These are phyloP conservation scores for Lutraria lutraria DNA, from an alignment of 2,888 invertebrate genomes.

Conservation along the genomic window DNA sequence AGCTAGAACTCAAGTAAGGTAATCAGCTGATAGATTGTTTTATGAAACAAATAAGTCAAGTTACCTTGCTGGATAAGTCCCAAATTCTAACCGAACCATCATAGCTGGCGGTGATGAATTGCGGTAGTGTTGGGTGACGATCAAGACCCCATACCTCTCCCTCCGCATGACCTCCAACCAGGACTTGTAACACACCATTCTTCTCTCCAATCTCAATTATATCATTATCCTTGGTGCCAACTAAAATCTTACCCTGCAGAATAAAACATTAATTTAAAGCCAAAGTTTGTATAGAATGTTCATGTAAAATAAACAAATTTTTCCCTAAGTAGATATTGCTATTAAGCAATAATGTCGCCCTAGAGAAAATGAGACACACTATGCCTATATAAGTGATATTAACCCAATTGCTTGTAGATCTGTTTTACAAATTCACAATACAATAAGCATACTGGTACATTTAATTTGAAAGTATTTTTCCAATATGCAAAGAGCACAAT, in stretches of 20 bases:
- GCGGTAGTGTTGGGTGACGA: conserved; percentile 82
- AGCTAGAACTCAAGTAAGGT: too few species aligned
- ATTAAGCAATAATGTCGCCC: too few species aligned
- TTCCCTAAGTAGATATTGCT: too few species aligned
- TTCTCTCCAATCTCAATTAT: conserved; percentile 86
- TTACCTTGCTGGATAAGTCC: conserved; percentile 85
- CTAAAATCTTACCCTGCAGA: conserved; percentile 85
- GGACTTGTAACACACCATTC: conserved; percentile 78
- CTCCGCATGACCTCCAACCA: conserved; percentile 86
- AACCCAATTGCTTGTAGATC: too few species aligned
- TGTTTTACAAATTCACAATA: too few species aligned
- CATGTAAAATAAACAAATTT: too few species aligned
- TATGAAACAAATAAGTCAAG: neutral
- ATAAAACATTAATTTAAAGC: neutral
- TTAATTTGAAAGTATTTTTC: too few species aligned
- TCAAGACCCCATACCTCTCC: conserved; percentile 87
- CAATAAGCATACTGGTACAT: too few species aligned
- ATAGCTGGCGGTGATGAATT: conserved; percentile 85
- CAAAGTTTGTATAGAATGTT: neutral
- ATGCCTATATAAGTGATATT: too few species aligned
- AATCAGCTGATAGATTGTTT: neutral
- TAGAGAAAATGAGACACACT: too few species aligned
- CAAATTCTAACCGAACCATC: conserved; percentile 86
- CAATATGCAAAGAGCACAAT: too few species aligned
- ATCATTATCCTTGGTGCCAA: conserved; percentile 86